These are phyloP conservation scores for Luperina testacea DNA, from an alignment of 2,888 invertebrate species.

Conservation along the genomic window DNA sequence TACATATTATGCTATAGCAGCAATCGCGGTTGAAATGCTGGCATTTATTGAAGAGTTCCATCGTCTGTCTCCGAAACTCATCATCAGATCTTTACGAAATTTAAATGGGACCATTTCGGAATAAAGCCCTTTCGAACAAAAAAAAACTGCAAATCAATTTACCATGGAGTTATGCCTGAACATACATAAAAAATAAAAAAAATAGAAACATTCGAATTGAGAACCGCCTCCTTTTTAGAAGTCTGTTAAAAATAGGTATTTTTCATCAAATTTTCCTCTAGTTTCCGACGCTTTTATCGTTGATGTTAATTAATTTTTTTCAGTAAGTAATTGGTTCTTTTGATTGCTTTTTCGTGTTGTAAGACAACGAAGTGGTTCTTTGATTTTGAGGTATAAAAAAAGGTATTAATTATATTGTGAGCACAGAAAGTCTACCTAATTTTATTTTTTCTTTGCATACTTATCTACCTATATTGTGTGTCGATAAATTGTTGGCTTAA, in stretches of 20 bases:
- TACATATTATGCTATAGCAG: no score
- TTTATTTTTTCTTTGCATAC: not conserved
- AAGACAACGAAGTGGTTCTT: conserved; percentile 3
- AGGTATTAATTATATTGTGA: not conserved
- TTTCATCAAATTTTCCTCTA: not conserved
- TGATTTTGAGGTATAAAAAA: not conserved
- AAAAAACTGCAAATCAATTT: no score
- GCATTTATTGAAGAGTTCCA: no score
- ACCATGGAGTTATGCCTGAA: no score
- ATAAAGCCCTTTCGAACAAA: no score
- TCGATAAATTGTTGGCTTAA: not conserved
- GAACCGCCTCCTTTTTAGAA: no score
- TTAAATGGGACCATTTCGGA: no score
- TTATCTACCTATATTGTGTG: not conserved
- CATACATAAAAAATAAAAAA: no score
- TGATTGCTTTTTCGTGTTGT: conserved; percentile 27
- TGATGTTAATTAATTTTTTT: conserved; percentile 4
- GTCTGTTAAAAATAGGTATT: not conserved
- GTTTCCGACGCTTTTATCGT: not conserved
- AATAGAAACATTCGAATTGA: no score
- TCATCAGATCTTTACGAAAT: no score
- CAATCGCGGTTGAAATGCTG: no score
- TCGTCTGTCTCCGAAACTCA: no score
- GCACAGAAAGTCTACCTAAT: not conserved
- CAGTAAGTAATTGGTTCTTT: conserved; percentile 10